Evolutionary conservation across 2,113 vertebrate genomes (phyloP).

Genomic region (Monarcha castaneiventris): DNA sequence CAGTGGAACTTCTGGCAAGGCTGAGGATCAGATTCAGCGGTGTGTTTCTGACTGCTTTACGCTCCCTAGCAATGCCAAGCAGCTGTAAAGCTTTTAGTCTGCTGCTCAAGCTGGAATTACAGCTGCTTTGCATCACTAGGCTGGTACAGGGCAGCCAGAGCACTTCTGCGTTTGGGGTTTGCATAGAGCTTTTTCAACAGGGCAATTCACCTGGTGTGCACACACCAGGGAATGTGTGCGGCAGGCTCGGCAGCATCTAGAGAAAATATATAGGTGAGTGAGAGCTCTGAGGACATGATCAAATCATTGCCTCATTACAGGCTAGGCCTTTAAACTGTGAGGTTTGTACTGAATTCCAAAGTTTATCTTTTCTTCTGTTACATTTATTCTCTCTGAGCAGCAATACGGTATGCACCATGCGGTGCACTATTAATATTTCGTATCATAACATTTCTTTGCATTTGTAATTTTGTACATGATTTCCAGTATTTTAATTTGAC

Average conservation of each 20-base stretch:
- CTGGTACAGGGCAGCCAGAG: background rate
- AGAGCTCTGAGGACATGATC: background rate
- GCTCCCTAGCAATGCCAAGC: background rate
- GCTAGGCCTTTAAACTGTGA: background rate
- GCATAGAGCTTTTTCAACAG: background rate
- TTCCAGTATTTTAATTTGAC: background rate
- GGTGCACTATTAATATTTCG: background rate
- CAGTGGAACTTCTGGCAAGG: conserved; percentile 14
- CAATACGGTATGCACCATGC: background rate
- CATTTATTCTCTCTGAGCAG: background rate
- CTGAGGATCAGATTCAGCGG: background rate
- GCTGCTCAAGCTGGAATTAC: background rate
- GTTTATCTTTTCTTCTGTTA: background rate
- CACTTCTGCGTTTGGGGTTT: accelerated
- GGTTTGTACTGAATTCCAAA: background rate
- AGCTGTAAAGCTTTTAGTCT: background rate
- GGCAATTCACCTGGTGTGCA: background rate
- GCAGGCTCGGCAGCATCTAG: accelerated
- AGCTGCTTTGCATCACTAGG: conserved; percentile 7
- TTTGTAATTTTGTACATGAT: background rate
- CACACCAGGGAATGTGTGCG: accelerated
- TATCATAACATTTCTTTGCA: background rate
- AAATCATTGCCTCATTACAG: background rate
- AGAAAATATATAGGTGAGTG: background rate
- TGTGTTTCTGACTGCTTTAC: background rate